phyloP scores from a whole-genome alignment of 2,888 invertebrate species.

The Notodonta dromedarius region DNA sequence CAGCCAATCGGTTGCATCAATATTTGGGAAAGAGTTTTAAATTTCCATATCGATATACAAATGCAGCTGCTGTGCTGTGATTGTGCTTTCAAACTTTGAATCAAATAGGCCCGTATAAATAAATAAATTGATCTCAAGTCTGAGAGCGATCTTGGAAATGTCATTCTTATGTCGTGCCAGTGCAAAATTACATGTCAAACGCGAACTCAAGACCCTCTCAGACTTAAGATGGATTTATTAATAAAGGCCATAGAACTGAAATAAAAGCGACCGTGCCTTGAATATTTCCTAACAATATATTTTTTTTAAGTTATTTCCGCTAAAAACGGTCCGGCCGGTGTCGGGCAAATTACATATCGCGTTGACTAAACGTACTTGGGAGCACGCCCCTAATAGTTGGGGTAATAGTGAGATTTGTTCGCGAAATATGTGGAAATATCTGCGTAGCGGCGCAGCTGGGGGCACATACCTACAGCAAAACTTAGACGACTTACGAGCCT shows the following conservation, averaged over 20 bases:
- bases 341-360: conserved; percentile 1
- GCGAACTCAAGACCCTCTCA: too few species aligned
- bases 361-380: conserved; percentile 16
- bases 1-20: conserved; percentile 21
- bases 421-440: conserved; percentile 37
- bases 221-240: too few species aligned
- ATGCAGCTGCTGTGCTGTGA: conserved; percentile 22
- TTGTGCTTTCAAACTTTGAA: conserved; percentile 39
- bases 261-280: neutral
- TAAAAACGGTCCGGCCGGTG: too few species aligned
- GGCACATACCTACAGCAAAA: neutral
- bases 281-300: neutral
- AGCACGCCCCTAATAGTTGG: conserved; percentile 34
- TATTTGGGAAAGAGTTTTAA: conserved; percentile 37
- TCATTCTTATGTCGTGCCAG: too few species aligned
- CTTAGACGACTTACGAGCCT: neutral
- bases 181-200: too few species aligned
- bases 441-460: conserved; percentile 4
- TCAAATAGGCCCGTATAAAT: neutral
- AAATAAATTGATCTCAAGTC: too few species aligned
- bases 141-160: too few species aligned
- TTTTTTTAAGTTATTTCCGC: too few species aligned
- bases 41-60: conserved; percentile 19
- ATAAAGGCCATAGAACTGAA: too few species aligned
- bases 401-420: conserved; percentile 41